These are phyloP conservation scores for Propithecus perrieri DNA, from an alignment of 2,797 vertebrate genomes.

Conservation along the genomic window DNA sequence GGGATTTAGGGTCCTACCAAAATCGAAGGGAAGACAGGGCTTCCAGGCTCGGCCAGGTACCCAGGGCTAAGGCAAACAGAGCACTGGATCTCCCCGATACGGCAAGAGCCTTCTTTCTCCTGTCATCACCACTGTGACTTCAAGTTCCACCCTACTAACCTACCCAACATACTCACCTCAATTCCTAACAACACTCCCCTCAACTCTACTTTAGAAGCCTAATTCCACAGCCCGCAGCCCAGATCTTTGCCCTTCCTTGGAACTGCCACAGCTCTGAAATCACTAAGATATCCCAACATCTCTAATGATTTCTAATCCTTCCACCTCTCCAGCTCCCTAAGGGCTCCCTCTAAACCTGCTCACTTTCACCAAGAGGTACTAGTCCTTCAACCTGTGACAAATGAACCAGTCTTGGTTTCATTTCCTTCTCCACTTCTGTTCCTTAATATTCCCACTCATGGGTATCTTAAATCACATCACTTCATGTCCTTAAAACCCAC, in stretches of 20 bases:
- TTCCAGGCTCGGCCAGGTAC: background rate
- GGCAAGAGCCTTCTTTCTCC: background rate
- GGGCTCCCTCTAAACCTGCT: background rate
- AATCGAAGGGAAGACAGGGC: background rate
- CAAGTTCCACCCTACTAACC: background rate
- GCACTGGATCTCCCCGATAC: background rate
- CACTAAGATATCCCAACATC: background rate
- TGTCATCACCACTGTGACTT: background rate
- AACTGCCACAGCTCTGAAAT: background rate
- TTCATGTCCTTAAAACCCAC: background rate
- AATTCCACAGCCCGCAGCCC: background rate
- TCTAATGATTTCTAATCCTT: background rate
- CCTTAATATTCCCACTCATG: background rate
- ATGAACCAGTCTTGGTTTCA: background rate
- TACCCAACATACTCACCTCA: background rate
- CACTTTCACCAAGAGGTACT: background rate
- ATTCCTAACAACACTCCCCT: background rate
- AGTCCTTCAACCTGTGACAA: background rate
- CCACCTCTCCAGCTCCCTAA: background rate
- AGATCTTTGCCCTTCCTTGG: background rate
- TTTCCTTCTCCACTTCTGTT: background rate
- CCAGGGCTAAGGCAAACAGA: background rate
- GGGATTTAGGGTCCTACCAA: background rate
- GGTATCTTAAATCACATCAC: background rate
- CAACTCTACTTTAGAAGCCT: background rate